A percentile compares a stretch with the other conserved stretches of the same genome.
Evolutionary conservation across 1,140 invertebrate genomes (phyloP).

Genomic region (Pogonus chalceus): DNA sequence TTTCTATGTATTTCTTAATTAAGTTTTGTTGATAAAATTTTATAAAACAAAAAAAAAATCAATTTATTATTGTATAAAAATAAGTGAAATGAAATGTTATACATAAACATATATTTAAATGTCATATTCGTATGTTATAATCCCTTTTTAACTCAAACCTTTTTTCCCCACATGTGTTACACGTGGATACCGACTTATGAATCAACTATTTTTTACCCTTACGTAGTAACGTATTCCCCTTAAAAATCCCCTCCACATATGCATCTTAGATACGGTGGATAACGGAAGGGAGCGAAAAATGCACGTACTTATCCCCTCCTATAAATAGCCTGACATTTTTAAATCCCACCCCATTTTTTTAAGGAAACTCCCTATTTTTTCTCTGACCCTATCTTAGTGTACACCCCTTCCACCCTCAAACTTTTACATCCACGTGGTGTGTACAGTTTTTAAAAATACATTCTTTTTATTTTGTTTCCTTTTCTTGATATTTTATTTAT

Average conservation of each 20-base stretch:
- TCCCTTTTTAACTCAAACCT: constrained; percentile 2
- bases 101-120: not conserved
- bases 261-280: constrained; percentile 13
- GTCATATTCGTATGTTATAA: not conserved
- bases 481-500: too few species aligned
- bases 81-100: not conserved
- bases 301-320: constrained; percentile 10
- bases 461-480: too few species aligned
- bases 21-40: too few species aligned
- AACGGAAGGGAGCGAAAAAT: not conserved
- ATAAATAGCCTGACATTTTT: constrained; percentile 12
- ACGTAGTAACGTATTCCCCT: constrained; percentile 9
- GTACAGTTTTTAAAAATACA: too few species aligned
- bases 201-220: not conserved
- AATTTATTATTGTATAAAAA: too few species aligned
- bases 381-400: constrained; percentile 1
- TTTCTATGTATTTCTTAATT: too few species aligned
- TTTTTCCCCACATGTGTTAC: constrained; percentile 13
- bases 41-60: too few species aligned
- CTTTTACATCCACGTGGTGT: too few species aligned
- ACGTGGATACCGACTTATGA: not conserved
- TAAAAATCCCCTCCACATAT: constrained; percentile 8
- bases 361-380: constrained; percentile 20
- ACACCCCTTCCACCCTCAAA: too few species aligned
- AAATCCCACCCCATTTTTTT: constrained; percentile 19